Conservation (phyloP, 2,113 vertebrate genomes). For the Manacus vitellinus region DNA sequence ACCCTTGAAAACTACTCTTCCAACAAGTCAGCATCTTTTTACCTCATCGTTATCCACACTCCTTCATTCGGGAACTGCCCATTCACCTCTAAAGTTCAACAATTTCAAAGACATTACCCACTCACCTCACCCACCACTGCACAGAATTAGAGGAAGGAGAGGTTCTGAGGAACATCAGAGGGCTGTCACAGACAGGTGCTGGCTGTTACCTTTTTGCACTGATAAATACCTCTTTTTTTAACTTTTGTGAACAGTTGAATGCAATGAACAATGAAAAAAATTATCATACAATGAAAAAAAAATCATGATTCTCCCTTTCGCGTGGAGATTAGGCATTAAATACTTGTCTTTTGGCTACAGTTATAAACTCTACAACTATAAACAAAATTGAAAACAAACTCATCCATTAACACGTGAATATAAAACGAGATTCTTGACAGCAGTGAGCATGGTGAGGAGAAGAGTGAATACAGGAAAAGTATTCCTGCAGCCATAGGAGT, state of each 20-base stretch:
- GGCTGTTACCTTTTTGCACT: not conserved
- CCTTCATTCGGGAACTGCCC: not conserved
- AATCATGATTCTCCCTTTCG: rapidly evolving
- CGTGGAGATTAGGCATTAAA: not conserved
- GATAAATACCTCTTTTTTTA: not conserved
- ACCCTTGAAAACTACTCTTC: not conserved
- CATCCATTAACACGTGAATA: rapidly evolving
- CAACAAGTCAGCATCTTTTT: not conserved
- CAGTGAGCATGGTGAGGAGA: rapidly evolving
- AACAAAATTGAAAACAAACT: not conserved
- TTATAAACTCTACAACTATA: not conserved
- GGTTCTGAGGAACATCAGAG: not conserved
- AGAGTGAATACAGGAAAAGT: rapidly evolving
- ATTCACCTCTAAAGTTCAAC: not conserved
- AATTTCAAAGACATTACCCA: not conserved
- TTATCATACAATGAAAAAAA: rapidly evolving
- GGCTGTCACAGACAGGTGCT: not conserved
- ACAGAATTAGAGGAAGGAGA: rapidly evolving
- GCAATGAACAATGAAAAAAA: not conserved
- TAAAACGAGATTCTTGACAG: not conserved
- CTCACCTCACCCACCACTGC: too few relatives aligned
- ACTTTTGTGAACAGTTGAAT: not conserved
- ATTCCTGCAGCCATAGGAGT: not conserved
- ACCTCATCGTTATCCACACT: not conserved
- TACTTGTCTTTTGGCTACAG: not conserved